Evolutionary conservation across 2,888 invertebrate genomes (phyloP), one percentile per base, ranked within the genome.

Genomic region (Epistrophe grossulariae): DNA sequence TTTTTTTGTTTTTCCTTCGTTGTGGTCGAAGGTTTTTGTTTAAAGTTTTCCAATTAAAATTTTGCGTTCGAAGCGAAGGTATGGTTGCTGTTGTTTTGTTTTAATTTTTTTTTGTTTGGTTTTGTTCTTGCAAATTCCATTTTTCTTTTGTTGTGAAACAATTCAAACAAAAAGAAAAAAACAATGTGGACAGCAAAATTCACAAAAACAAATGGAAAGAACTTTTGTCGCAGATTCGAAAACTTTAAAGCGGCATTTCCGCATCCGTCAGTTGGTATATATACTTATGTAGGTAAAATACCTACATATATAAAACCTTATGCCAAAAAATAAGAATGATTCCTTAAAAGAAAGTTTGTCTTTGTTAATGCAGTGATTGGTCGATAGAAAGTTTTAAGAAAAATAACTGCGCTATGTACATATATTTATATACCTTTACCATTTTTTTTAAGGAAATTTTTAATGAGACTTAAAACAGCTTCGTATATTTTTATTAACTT

Each of bases 21-120:
- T 48, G 71, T 71, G 77, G 80, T 80, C 80, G 68, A 79, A 70
- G 79, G 83, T 64, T 84, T 84, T 84, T 79, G 76, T 79, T 84
- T 66, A 72, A 84, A 84, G 66, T 79, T 84, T 84, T 84, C 76
- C 84, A 79, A 84, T 80, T 84, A 80, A 80, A 84, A 84, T 76
- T 71, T 68, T 72, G 57, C 71, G 38, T 64, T 71, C 40, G 55
- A 70, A 70, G 40, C 40, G 28, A 70, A 70, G 52, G 52, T 55
- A 70, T 52, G 70, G 68, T 19, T 50, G 48, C 8, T 31, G 64
- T 48, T 13, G 31, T 7, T 48, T 7, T n/a, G n/a, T 66, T 48
- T n/a, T n/a, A n/a, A n/a, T 17, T 31, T 17, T 48, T 35, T n/a
- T 17, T 24, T 4, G 24, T 62, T 62, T 40, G n/a, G 13, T 66